Conservation (phyloP, 1,140 invertebrate species). For the Pararge aegeria region DNA sequence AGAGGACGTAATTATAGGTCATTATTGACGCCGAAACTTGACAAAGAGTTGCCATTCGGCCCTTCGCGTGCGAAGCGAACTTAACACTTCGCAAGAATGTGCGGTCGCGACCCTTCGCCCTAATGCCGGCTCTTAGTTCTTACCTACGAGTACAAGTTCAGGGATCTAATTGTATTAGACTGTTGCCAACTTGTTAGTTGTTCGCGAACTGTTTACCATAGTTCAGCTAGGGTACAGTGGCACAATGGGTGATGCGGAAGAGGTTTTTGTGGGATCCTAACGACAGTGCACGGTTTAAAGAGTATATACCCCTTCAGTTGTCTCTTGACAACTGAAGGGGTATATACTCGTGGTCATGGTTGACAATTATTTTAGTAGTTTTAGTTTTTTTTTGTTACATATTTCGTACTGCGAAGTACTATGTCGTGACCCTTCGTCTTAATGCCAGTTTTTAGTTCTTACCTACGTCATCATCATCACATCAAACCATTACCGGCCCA, state of each 20-base stretch:
- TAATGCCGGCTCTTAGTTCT: conserved; percentile 1
- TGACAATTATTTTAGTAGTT: too few species aligned
- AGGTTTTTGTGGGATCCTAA: too few species aligned
- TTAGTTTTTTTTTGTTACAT: too few species aligned
- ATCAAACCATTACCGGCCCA: too few species aligned
- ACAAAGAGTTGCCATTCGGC: conserved; percentile 28
- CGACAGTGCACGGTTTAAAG: too few species aligned
- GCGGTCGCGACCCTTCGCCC: conserved; percentile 12
- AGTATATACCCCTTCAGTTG: too few species aligned
- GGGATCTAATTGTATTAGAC: conserved; percentile 4
- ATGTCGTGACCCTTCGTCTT: too few species aligned
- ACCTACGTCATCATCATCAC: too few species aligned
- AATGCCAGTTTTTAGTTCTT: too few species aligned
- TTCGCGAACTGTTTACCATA: neutral
- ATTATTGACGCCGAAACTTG: conserved; percentile 39
- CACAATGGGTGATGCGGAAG: neutral
- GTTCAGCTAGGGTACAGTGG: neutral
- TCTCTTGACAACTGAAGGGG: too few species aligned
- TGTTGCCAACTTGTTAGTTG: neutral
- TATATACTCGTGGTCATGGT: too few species aligned
- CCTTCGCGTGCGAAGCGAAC: conserved; percentile 34
- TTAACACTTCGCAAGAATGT: conserved; percentile 37
- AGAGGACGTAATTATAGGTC: conserved; percentile 35
- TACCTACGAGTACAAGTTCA: conserved; percentile 2
- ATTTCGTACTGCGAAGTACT: too few species aligned